Percentiles rank a stretch among this genome's conserved stretches.
phyloP scores from a whole-genome alignment of 2,888 invertebrate genomes.

The Agrochola macilenta region DNA sequence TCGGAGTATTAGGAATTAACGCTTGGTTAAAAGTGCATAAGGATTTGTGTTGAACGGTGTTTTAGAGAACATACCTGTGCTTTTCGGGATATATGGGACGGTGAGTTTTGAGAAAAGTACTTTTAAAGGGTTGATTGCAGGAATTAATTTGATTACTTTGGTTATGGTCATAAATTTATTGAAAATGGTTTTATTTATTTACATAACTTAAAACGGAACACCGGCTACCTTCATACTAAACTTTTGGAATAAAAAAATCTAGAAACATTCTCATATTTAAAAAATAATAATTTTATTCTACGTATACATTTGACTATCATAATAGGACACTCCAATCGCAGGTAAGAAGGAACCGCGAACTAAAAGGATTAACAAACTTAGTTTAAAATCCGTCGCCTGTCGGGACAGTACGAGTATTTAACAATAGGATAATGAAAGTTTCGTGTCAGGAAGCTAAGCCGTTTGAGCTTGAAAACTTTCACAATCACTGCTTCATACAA shows the following conservation, averaged over 20 bases:
- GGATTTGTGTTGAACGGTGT: slow-evolving; percentile 62
- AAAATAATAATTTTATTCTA: neutral
- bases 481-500: slow-evolving; percentile 29
- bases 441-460: slow-evolving; percentile 53
- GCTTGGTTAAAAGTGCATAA: slow-evolving; percentile 61
- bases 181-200: neutral
- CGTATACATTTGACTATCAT: neutral
- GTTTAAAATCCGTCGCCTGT: slow-evolving; percentile 54
- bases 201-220: neutral
- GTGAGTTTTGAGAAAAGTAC: slow-evolving; percentile 62
- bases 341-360: slow-evolving; percentile 23
- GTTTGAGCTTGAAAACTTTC: slow-evolving; percentile 41
- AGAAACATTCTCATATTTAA: neutral
- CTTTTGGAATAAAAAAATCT: too few relatives aligned
- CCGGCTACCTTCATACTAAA: neutral
- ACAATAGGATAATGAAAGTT: slow-evolving; percentile 59
- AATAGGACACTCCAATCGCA: slow-evolving; percentile 2
- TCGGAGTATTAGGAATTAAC: slow-evolving; percentile 31
- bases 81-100: slow-evolving; percentile 56
- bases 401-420: slow-evolving; percentile 53
- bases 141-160: neutral
- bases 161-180: neutral
- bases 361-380: slow-evolving; percentile 53
- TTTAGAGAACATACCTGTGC: slow-evolving; percentile 48
- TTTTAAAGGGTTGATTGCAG: slow-evolving; percentile 22